Percentiles rank a stretch among this genome's conserved stretches.
Evolutionary conservation across 2,113 vertebrate species (phyloP).

Genomic region (Malurus alboscapulatus): DNA sequence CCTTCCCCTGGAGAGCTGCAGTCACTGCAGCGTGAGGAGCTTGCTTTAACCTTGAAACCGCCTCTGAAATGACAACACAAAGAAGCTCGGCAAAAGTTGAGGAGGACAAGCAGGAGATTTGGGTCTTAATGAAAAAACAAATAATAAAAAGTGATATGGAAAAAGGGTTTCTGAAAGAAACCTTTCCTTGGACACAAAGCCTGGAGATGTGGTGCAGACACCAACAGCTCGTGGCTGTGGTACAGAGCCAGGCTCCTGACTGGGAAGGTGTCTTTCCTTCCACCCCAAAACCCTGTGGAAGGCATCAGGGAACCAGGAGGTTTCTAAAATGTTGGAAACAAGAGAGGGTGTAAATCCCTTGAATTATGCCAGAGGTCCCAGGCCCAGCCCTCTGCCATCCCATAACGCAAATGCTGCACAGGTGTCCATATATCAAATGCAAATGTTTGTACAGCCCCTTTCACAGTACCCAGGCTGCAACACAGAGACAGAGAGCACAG

Average conservation of each 20-base stretch:
- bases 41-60: constrained; percentile 48
- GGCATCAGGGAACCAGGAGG: not conserved
- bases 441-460: not conserved
- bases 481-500: not conserved
- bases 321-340: not conserved
- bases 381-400: not conserved
- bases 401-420: fast-evolving
- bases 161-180: not conserved
- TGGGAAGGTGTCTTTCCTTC: not conserved
- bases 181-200: not conserved
- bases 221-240: not conserved
- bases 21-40: not conserved
- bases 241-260: not conserved
- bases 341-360: not conserved
- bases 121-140: not conserved
- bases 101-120: not conserved
- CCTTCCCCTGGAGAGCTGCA: constrained; percentile 54
- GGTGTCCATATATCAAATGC: too few species aligned
- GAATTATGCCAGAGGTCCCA: not conserved
- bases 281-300: not conserved
- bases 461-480: not conserved
- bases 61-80: not conserved
- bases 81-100: not conserved
- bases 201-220: fast-evolving
- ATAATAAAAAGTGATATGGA: not conserved